These are phyloP conservation scores for Stegophylla sp. DNA, from an alignment of 2,888 invertebrate species.

Conservation along the genomic window DNA sequence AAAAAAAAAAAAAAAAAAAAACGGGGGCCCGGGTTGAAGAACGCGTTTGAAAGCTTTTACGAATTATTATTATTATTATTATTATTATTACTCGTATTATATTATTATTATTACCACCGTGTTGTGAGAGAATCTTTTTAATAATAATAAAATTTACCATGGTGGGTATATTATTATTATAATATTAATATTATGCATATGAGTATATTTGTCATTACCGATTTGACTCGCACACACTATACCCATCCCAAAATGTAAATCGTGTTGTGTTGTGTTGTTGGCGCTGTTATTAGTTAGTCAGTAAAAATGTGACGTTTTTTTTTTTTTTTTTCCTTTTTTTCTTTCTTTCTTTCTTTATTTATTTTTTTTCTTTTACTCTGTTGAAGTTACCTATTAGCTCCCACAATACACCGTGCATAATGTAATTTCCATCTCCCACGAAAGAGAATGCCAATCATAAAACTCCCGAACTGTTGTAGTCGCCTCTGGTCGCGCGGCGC, in stretches of 20 bases:
- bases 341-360: too few relatives aligned
- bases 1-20: too few relatives aligned
- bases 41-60: constrained; percentile 39
- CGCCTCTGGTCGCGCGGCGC: constrained; percentile 39
- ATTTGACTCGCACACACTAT: constrained; percentile 58
- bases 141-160: constrained; percentile 56
- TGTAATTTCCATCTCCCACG: constrained; percentile 59
- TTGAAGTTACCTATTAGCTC: constrained; percentile 55
- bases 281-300: constrained; percentile 55
- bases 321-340: constrained; percentile 11
- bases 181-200: constrained; percentile 56
- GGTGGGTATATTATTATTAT: constrained; percentile 25
- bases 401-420: constrained; percentile 58
- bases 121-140: constrained; percentile 56
- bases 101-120: not conserved
- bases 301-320: constrained; percentile 56
- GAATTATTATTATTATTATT: constrained; percentile 49
- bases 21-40: constrained; percentile 40
- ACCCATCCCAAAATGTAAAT: constrained; percentile 56
- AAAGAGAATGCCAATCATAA: constrained; percentile 58
- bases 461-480: constrained; percentile 40
- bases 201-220: constrained; percentile 57
- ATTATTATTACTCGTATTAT: constrained; percentile 29
- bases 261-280: constrained; percentile 46
- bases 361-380: constrained; percentile 25